Percentiles rank a stretch among this genome's conserved stretches.
Evolutionary conservation across 2,113 vertebrate genomes (phyloP).

Genomic region (Caranx ignobilis): DNA sequence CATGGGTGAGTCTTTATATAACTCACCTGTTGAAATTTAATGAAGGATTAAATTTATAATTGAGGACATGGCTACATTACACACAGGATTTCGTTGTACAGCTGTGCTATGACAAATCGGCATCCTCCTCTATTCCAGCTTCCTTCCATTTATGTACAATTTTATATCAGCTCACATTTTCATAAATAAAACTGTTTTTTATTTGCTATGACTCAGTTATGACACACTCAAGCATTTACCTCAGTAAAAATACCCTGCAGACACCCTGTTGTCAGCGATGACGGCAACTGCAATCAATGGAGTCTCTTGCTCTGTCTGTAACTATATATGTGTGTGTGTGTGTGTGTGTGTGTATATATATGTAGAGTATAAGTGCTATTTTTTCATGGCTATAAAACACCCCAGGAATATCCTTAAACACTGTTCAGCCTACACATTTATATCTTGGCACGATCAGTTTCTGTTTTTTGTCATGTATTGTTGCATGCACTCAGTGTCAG

Average conservation of each 20-base stretch:
- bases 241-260: conserved; percentile 21
- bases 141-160: background rate
- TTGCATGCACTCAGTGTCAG: background rate
- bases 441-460: background rate
- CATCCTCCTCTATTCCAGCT: too few species aligned
- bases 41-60: too few species aligned
- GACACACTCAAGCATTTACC: background rate
- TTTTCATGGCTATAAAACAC: background rate
- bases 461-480: background rate
- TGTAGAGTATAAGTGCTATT: background rate
- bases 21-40: too few species aligned
- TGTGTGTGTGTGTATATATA: background rate
- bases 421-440: background rate
- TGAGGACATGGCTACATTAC: too few species aligned
- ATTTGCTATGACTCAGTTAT: conserved; percentile 13
- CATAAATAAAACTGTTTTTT: background rate
- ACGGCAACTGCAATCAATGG: background rate
- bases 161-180: background rate
- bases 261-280: conserved; percentile 2
- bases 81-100: too few species aligned
- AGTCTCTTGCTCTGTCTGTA: background rate
- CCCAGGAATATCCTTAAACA: background rate
- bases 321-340: background rate
- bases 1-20: too few species aligned
- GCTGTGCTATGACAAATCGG: too few species aligned